Evolutionary conservation across 2,888 invertebrate species (phyloP).

Genomic region (Dasysyrphus albostriatus): DNA sequence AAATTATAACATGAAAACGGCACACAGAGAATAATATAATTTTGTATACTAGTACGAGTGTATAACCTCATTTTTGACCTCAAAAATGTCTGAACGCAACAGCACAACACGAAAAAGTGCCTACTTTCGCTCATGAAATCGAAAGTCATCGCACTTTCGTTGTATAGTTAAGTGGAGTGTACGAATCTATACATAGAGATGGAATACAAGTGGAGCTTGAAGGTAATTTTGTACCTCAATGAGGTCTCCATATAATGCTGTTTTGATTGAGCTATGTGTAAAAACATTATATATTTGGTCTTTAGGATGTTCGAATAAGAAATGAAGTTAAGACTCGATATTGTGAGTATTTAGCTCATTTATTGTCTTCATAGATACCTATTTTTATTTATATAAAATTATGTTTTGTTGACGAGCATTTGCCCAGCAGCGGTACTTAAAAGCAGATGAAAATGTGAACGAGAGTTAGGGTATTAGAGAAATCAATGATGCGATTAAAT

Average conservation of each 20-base stretch:
- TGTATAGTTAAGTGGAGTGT: constrained; percentile 77
- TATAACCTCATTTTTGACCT: constrained; percentile 71
- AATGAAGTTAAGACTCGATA: constrained; percentile 36
- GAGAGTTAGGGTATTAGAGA: not conserved
- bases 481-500: too few species aligned
- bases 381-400: too few species aligned
- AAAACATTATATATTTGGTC: constrained; percentile 41
- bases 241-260: constrained; percentile 46
- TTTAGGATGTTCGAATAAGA: constrained; percentile 52
- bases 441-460: not conserved
- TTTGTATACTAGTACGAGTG: not conserved
- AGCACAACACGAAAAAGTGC: constrained; percentile 27
- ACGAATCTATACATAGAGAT: constrained; percentile 26
- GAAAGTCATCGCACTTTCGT: constrained; percentile 82
- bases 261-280: constrained; percentile 18
- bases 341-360: not conserved
- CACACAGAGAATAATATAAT: constrained; percentile 11
- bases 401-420: not conserved
- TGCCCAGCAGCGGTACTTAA: not conserved
- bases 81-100: constrained; percentile 59
- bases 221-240: constrained; percentile 75
- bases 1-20: constrained; percentile 58
- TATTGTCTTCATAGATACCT: too few species aligned
- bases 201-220: constrained; percentile 48
- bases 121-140: constrained; percentile 83